Evolutionary conservation across 2,888 invertebrate genomes (phyloP).

Genomic region (Phanerotoma sp.): DNA sequence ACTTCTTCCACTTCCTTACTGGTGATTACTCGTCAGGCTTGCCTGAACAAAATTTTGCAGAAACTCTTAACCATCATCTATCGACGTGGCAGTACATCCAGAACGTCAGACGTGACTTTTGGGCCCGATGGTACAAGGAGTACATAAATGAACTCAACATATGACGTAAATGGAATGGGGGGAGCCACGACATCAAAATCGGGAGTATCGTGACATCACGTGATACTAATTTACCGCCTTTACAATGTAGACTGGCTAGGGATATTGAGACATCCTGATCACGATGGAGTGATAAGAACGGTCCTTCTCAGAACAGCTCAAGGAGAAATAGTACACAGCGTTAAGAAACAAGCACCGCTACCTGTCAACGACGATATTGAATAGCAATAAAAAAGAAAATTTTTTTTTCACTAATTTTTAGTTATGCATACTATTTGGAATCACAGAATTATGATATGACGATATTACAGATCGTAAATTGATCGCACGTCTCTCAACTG

Average conservation of each 20-base stretch:
- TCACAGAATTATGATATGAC: too few relatives aligned
- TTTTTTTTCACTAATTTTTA: too few relatives aligned
- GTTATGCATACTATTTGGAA: too few relatives aligned
- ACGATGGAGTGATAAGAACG: slow-evolving; percentile 35
- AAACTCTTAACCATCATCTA: slow-evolving; percentile 33
- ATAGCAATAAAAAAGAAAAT: too few relatives aligned
- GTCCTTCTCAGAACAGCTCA: slow-evolving; percentile 32
- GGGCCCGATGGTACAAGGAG: slow-evolving; percentile 36
- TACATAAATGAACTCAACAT: slow-evolving; percentile 37
- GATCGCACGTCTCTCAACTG: too few relatives aligned
- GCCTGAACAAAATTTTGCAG: slow-evolving; percentile 26
- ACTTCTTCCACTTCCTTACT: slow-evolving; percentile 41
- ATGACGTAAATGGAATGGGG: slow-evolving; percentile 37
- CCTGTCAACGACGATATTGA: too few relatives aligned
- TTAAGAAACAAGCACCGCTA: slow-evolving; percentile 19
- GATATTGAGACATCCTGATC: slow-evolving; percentile 34
- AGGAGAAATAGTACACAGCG: slow-evolving; percentile 25
- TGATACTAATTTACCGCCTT: slow-evolving; percentile 35
- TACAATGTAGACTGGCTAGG: too few relatives aligned
- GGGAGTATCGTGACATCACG: slow-evolving; percentile 35
- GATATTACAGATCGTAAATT: too few relatives aligned
- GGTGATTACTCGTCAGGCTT: too few relatives aligned
- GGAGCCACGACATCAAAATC: slow-evolving; percentile 17
- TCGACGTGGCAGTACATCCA: slow-evolving; percentile 33
- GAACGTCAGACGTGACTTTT: slow-evolving; percentile 35